Evolutionary conservation across 2,113 vertebrate genomes (phyloP).

Genomic region (Ciconia stormi): DNA sequence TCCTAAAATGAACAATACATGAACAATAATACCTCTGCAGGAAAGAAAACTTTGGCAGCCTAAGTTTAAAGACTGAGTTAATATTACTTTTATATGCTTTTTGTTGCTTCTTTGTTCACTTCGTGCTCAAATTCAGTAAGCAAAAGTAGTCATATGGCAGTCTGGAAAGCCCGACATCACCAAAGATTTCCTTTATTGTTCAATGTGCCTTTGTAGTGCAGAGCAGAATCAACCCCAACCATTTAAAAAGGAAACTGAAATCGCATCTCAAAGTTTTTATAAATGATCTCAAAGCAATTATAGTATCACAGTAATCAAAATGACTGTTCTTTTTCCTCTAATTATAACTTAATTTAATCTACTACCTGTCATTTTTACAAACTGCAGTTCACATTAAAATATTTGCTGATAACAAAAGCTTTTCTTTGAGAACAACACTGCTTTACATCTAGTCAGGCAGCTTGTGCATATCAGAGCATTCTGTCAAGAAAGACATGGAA

Average conservation of each 20-base stretch:
- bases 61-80: slow-evolving; percentile 36
- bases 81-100: background rate
- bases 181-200: slow-evolving; percentile 55
- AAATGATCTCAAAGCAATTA: slow-evolving; percentile 50
- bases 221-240: slow-evolving; percentile 38
- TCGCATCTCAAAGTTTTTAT: slow-evolving; percentile 20
- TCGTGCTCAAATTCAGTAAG: slow-evolving; percentile 38
- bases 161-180: slow-evolving; percentile 26
- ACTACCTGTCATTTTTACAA: slow-evolving; percentile 28
- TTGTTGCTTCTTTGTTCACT: slow-evolving; percentile 49
- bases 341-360: slow-evolving; percentile 54
- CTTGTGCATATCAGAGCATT: slow-evolving; percentile 54
- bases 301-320: slow-evolving; percentile 62
- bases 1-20: background rate
- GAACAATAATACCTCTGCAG: slow-evolving; percentile 1
- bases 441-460: slow-evolving; percentile 63
- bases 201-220: slow-evolving; percentile 11
- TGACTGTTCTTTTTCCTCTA: slow-evolving; percentile 48
- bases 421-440: slow-evolving; percentile 34
- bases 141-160: slow-evolving; percentile 25
- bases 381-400: slow-evolving; percentile 37
- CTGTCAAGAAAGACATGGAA: background rate
- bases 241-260: slow-evolving; percentile 49
- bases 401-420: slow-evolving; percentile 4
- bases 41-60: background rate